Evolutionary conservation across 1,140 invertebrate species (phyloP), one percentile per base, ranked within the genome.

Genomic region (Philaenus spumarius): DNA sequence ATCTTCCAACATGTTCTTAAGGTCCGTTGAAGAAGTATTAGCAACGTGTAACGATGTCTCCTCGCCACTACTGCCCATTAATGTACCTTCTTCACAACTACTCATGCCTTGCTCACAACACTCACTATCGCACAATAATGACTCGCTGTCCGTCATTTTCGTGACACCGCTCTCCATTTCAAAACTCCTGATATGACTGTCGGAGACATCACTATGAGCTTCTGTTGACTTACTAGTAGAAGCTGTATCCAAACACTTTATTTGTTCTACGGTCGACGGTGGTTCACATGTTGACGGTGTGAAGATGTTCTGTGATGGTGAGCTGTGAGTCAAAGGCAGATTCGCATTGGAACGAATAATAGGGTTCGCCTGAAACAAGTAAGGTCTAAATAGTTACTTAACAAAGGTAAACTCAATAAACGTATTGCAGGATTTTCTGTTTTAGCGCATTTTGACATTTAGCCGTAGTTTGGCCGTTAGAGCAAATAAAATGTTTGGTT

Each of bases 1-100:
- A 62, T 83, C 82, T 5, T 81, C 81, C 12, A 83, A 64, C 77
- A 83, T 78, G 45, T 72, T 79, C 58, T 78, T 81, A 7, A 82
- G 75, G 59, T 60, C 69, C 63, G 62, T 77, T 62, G 59, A 68
- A 56, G 55, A 66, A 20, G 62, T 64, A 62, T 71, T 70, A 15
- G 69, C 72, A 30, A 71, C 71, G 26, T 72, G 73, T 2, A 24
- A 23, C 12, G 75, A 76, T 3, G 72, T 72, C 40, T 82, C 82
- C 55, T 85, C 82, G 4, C 76, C 75, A 60, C 77, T 79, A 58
- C 78, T 80, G 35, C 82, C 82, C 59, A 82, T 71, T 23, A 79
- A 69, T 15, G 76, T 78, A 68, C 71, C 82, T 67, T 64, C 75
- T 46, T 84, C 83, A 69, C 81, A 82, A 61, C 83, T 79, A 5